Conservation (phyloP, 2,888 invertebrate species). For the Danaus chrysippus region DNA sequence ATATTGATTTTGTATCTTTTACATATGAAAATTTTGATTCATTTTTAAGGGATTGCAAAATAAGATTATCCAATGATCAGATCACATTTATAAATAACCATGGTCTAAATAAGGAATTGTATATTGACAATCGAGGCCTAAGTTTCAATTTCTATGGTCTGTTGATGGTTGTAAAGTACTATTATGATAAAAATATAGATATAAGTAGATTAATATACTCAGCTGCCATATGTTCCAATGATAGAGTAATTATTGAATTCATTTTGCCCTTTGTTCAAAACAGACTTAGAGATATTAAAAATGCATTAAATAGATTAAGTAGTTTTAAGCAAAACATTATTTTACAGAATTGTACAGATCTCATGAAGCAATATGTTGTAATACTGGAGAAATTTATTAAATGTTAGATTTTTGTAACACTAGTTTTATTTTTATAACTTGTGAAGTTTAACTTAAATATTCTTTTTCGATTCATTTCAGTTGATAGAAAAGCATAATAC, state of each 20-base stretch:
- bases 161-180: constrained; percentile 69
- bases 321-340: constrained; percentile 49
- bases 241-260: constrained; percentile 58
- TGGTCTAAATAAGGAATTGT: constrained; percentile 80
- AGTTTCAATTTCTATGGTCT: constrained; percentile 83
- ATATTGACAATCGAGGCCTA: constrained; percentile 80
- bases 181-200: constrained; percentile 59
- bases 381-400: constrained; percentile 75
- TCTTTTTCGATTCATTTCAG: no score
- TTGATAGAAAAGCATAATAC: no score
- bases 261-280: constrained; percentile 58
- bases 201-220: constrained; percentile 68
- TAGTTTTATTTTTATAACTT: constrained; percentile 4
- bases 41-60: constrained; percentile 54
- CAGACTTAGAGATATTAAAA: constrained; percentile 51
- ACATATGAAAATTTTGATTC: constrained; percentile 73
- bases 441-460: not conserved
- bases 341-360: constrained; percentile 66
- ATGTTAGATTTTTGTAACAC: constrained; percentile 50
- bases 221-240: constrained; percentile 63
- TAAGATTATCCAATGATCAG: constrained; percentile 75
- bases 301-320: constrained; percentile 52
- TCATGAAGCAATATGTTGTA: constrained; percentile 69
- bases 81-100: constrained; percentile 82
- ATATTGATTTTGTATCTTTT: constrained; percentile 83